A percentile compares a stretch with the other conserved stretches of the same genome.
These are phyloP conservation scores for Daboia siamensis DNA, from an alignment of 2,113 vertebrate genomes.

Conservation along the genomic window DNA sequence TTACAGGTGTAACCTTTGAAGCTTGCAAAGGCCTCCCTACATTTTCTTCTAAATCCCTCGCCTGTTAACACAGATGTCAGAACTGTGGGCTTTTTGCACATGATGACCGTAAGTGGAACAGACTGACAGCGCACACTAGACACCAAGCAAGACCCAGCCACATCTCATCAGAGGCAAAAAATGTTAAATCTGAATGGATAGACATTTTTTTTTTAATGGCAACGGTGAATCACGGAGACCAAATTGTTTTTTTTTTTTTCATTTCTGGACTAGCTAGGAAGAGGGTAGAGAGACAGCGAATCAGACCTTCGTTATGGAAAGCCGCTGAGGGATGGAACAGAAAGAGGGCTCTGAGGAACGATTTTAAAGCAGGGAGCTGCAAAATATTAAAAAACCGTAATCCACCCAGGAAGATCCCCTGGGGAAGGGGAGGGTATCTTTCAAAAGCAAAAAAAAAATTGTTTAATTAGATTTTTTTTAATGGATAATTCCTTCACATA, in stretches of 20 bases:
- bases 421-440: conserved; percentile 47
- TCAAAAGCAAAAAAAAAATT: conserved; percentile 53
- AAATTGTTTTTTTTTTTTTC: not conserved
- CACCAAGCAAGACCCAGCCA: fast-evolving
- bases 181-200: fast-evolving
- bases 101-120: conserved; percentile 8
- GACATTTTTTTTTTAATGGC: too few species aligned
- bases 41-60: not conserved
- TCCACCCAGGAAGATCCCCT: conserved; percentile 49
- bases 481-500: conserved; percentile 59
- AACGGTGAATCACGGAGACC: not conserved
- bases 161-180: fast-evolving
- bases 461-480: conserved; percentile 57
- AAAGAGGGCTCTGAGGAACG: conserved; percentile 38
- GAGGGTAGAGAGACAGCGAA: conserved; percentile 40
- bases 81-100: not conserved
- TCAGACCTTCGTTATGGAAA: conserved; percentile 49
- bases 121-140: not conserved
- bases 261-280: not conserved
- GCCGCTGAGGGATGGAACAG: conserved; percentile 30
- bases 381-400: conserved; percentile 62
- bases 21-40: not conserved
- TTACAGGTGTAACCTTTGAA: not conserved
- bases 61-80: not conserved
- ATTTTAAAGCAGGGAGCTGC: conserved; percentile 56